Percentiles rank a stretch among this genome's conserved stretches.
phyloP scores from a whole-genome alignment of 2,797 vertebrate genomes.

The Etheostoma nigrum region DNA sequence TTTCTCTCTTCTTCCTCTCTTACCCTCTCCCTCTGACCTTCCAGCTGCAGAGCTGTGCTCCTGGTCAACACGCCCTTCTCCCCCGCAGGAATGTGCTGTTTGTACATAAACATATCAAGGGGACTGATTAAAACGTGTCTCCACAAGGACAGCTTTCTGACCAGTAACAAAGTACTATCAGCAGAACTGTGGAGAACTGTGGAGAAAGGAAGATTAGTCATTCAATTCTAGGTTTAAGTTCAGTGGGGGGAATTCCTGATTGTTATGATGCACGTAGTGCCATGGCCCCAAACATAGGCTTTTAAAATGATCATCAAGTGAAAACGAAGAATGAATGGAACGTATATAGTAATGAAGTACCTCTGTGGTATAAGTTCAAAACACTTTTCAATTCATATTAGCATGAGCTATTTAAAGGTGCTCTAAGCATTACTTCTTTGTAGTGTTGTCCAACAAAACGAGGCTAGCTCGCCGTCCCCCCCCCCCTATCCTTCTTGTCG shows the following conservation, averaged over 20 bases:
- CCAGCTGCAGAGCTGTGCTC: conserved; percentile 42
- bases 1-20: background rate
- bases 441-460: too few relatives aligned
- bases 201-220: conserved; percentile 42
- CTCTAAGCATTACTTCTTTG: too few relatives aligned
- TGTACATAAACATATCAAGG: conserved; percentile 69
- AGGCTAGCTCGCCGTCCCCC: too few relatives aligned
- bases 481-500: too few relatives aligned
- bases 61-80: conserved; percentile 38
- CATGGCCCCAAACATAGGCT: background rate
- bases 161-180: conserved; percentile 30
- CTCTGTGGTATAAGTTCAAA: background rate
- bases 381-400: background rate
- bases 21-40: conserved; percentile 56
- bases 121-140: conserved; percentile 69
- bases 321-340: background rate
- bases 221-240: conserved; percentile 20
- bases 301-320: background rate
- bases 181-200: conserved; percentile 3
- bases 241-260: conserved; percentile 35
- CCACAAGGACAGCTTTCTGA: conserved; percentile 51
- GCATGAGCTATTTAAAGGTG: background rate
- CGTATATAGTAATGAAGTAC: background rate
- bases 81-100: conserved; percentile 76
- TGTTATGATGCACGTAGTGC: background rate